Evolutionary conservation across 2,888 invertebrate genomes (phyloP), one percentile per base, ranked within the genome.

Genomic region (Diarsia rubi): DNA sequence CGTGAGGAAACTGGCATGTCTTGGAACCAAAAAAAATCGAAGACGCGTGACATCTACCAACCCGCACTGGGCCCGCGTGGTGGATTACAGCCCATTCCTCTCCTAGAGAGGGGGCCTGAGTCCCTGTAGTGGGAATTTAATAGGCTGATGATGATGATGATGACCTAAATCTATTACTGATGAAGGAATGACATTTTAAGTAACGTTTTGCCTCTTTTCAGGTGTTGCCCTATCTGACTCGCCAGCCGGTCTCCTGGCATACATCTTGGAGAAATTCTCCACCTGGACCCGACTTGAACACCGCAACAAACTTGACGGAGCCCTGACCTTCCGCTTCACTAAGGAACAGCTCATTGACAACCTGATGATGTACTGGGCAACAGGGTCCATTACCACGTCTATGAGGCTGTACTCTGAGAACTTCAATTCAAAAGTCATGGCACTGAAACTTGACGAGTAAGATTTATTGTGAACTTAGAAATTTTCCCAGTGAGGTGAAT

Each of bases 211-310:
- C 0, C 21, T 21, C n/a, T 74, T 83, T 84, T 4, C 86, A 98
- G 98, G 98, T 37, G 95, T 97, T 2, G 98, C 96, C 0, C 91
- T 99, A 27, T 94, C 96, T 19, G 98, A 98, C 85, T 98, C 98
- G 0, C 99, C 99, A 0, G 97, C 97, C 3, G 98, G 98, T 45
- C 94, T 99, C 63, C 98, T 98, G 0, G 98, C 98, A 0, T 99
- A 98, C 88, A 97, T 98, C 73, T 91, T 99, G 42, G 98, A 99
- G 91, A 99, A 98, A 92, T 98, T 98, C 94, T 97, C 98, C 19
- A 97, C 97, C 0, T 98, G 98, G 98, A 98, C 98, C 0, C 97
- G 97, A 2, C 72, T 63, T 9, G 88, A 90, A 1, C 75, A 89
- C 90, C 86, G 87, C 0, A 91, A 93, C 0, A 96, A 96, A 94